Evolutionary conservation across 2,113 vertebrate species (phyloP), one percentile per base, ranked within the genome.

Genomic region (Riparia riparia): DNA sequence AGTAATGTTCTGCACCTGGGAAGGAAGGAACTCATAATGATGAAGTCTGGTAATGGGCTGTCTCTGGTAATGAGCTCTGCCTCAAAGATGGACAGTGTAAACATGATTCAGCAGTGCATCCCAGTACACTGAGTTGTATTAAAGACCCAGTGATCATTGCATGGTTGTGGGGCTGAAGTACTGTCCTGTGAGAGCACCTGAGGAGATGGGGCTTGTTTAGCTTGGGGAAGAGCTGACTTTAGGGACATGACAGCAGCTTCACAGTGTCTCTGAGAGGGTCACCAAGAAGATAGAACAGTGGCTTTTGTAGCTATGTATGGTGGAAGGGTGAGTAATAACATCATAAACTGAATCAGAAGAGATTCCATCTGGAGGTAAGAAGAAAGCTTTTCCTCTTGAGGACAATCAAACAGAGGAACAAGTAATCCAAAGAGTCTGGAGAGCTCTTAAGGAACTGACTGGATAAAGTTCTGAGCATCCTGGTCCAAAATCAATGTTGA

Each of bases 211-310:
- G 3, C 10, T 78, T 47, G 18, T 20, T 51, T 31, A 57, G 14
- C 28, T 16, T 85, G 51, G 60, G 65, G 78, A 61, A 81, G 37
- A 81, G 26, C 44, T 51, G 21, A 7, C 24, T 81, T 84, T 73
- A 83, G 19, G 10, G 5, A 47, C 26, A 19, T 22, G 31, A 34
- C 15, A 72, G 29, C 29, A 79, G 4, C 17, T 65, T 50, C 29
- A 12, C 41, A 50, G 4, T 18, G 17, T 34, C 20, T 61, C 2
- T 18, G 28, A 49, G 18, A 37, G 57, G 13, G 7, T 57, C 41
- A n/a, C 31, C 15, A 51, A 25, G 54, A 70, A 69, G 10, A 37
- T 0, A 15, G 10, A 69, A 3, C 24, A 6, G 2, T 28, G 21
- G 3, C 25, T 29, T 60, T 72, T 44, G 37, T 12, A 51, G 31